Evolutionary conservation across 2,113 vertebrate genomes (phyloP).

Genomic region (Gorsachius goisagi): DNA sequence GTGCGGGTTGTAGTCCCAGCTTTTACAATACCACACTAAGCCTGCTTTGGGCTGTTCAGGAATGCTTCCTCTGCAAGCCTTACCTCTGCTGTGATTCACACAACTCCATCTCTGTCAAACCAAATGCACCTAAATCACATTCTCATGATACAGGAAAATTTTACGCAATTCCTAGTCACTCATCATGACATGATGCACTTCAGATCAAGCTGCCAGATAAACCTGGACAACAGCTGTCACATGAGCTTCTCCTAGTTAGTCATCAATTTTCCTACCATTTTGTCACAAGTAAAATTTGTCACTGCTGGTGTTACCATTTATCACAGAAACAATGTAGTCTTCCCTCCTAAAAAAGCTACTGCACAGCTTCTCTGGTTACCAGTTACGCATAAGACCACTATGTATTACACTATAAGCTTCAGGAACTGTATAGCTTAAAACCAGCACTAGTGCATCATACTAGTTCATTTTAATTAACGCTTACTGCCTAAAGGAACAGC

Average conservation of each 20-base stretch:
- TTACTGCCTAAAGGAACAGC: neutral
- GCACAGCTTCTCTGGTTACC: neutral
- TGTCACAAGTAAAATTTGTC: neutral
- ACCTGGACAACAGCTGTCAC: neutral
- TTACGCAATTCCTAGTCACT: neutral
- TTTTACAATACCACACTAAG: rapidly evolving
- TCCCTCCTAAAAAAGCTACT: neutral
- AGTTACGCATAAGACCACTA: neutral
- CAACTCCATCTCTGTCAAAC: neutral
- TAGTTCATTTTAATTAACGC: neutral
- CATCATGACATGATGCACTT: neutral
- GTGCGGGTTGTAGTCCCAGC: neutral
- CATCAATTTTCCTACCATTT: neutral
- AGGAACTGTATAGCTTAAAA: neutral
- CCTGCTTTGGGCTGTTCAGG: neutral
- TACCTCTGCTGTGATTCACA: neutral
- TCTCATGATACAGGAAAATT: neutral
- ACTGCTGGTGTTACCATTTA: neutral
- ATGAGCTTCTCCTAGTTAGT: neutral
- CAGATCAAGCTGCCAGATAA: neutral
- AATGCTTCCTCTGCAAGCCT: too few relatives aligned
- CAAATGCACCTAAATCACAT: neutral
- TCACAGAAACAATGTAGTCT: neutral
- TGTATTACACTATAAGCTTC: neutral
- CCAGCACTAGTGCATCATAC: neutral